Evolutionary conservation across 2,113 vertebrate species (phyloP).

Genomic region (Rhabdomys dilectus): DNA sequence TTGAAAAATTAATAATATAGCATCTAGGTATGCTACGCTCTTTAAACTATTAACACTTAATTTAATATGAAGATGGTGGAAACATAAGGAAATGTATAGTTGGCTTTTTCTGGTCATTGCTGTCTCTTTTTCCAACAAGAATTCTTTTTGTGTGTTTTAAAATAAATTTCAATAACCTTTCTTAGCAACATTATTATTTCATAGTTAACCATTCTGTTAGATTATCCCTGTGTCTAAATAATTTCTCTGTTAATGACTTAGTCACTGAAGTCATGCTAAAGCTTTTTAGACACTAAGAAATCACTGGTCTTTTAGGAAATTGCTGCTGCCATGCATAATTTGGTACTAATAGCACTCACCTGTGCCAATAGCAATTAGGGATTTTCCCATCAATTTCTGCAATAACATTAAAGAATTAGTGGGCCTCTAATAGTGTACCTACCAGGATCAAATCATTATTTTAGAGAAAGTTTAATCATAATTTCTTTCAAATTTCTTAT

Average conservation of each 20-base stretch:
- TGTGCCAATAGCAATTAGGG: conserved; percentile 63
- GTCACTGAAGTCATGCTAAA: conserved; percentile 61
- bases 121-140: not conserved
- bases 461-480: conserved; percentile 43
- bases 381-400: conserved; percentile 59
- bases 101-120: not conserved
- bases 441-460: conserved; percentile 66
- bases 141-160: conserved; percentile 28
- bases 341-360: conserved; percentile 60
- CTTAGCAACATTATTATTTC: conserved; percentile 40
- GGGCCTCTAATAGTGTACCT: conserved; percentile 48
- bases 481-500: not conserved
- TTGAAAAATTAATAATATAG: conserved; percentile 33
- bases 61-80: conserved; percentile 37
- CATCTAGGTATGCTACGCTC: not conserved
- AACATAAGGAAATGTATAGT: not conserved
- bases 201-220: conserved; percentile 58
- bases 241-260: conserved; percentile 69
- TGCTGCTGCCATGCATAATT: conserved; percentile 63
- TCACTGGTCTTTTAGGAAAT: conserved; percentile 70
- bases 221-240: conserved; percentile 60
- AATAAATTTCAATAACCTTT: conserved; percentile 23
- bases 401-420: conserved; percentile 70
- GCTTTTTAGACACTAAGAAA: conserved; percentile 65
- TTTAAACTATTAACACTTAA: conserved; percentile 45